phyloP scores from a whole-genome alignment of 2,888 invertebrate genomes.

The Hofmannophila pseudospretella region DNA sequence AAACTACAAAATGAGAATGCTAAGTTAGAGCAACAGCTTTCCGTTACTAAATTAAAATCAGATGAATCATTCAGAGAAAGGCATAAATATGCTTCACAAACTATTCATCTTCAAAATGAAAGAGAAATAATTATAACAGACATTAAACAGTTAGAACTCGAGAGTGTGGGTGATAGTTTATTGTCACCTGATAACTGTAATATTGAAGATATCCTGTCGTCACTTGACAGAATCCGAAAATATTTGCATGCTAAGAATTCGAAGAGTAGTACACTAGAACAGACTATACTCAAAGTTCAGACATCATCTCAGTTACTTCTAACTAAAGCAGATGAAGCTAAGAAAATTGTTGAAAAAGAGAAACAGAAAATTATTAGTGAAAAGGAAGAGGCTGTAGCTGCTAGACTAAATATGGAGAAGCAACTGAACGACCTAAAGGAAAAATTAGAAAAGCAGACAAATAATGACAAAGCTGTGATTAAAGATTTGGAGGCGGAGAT shows the following conservation, averaged over 20 bases:
- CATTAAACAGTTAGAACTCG: conserved; percentile 53
- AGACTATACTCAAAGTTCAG: conserved; percentile 50
- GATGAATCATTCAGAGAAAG: conserved; percentile 39
- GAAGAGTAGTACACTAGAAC: conserved; percentile 41
- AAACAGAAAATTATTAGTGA: conserved; percentile 57
- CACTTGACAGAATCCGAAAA: conserved; percentile 47
- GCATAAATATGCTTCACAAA: conserved; percentile 37
- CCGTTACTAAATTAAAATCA: conserved; percentile 33
- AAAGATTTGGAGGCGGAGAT: conserved; percentile 53
- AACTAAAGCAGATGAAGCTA: conserved; percentile 63
- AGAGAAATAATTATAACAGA: conserved; percentile 45
- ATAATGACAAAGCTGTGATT: conserved; percentile 39
- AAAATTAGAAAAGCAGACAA: conserved; percentile 42
- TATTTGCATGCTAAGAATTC: conserved; percentile 36
- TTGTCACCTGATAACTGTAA: conserved; percentile 38
- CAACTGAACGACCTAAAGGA: conserved; percentile 40
- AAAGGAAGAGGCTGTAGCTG: conserved; percentile 56
- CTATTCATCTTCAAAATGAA: conserved; percentile 45
- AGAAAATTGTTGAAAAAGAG: conserved; percentile 56
- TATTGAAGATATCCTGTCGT: conserved; percentile 40
- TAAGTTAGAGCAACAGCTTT: conserved; percentile 42
- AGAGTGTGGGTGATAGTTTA: conserved; percentile 47
- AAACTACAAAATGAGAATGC: conserved; percentile 45
- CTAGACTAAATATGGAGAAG: conserved; percentile 42
- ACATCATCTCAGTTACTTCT: conserved; percentile 57